Evolutionary conservation across 2,113 vertebrate species (phyloP), one percentile per base, ranked within the genome.

Genomic region (Tetraodon nigroviridis): DNA sequence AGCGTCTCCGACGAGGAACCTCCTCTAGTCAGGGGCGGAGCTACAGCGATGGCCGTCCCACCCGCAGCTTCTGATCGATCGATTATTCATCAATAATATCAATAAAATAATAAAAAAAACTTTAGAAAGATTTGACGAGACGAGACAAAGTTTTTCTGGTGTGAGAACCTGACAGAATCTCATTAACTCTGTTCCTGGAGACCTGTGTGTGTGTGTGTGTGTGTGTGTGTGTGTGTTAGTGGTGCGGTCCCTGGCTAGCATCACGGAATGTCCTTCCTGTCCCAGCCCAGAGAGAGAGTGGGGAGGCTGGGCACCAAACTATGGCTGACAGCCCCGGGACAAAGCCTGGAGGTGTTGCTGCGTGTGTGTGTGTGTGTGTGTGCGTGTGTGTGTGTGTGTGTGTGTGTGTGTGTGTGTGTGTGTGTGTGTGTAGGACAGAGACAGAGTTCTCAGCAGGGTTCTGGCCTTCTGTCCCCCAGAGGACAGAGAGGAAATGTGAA

Each of bases 241-340:
- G 50, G 44, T 52, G 19, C 51, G 27, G 6, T 10, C 49, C 51
- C 19, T 51, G 13, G 90, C 93, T 92, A 93, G 94, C 93, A 93
- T 93, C 88, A 93, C 93, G 94, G 95, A 95, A 96, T 95, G 90
- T 92, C 87, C 80, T 84, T 93, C 90, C 91, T 91, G 91, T 84
- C 85, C 47, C 41, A 85, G 68, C 75, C 67, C 61, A 52, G 91
- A 90, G 88, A 90, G 89, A 92, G 92, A 92, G 91, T 89, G 81
- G 88, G 92, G 92, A 91, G 89, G 88, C 86, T 67, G 91, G 92
- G 85, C 57, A 83, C 79, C 45, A 87, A 89, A 90, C 87, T 86
- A 91, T 84, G 92, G 92, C 86, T 91, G 84, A 93, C 68, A 88
- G 90, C 90, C 68, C 78, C 63, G 84, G 76, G 90, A 98, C 95